Conservation (phyloP, 2,113 vertebrate genomes). For the Gymnorhina tibicen region DNA sequence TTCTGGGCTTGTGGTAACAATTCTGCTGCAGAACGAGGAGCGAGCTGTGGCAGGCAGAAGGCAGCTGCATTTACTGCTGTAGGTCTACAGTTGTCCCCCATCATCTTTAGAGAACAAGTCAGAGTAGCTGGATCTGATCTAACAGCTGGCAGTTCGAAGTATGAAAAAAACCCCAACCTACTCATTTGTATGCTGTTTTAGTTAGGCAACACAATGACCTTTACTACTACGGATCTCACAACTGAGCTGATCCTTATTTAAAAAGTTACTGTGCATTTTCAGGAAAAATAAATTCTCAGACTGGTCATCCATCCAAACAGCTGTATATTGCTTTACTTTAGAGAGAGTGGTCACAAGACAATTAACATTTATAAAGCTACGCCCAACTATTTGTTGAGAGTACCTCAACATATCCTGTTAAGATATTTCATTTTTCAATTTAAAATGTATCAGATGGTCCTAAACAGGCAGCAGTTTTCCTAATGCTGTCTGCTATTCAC, state of each 20-base stretch:
- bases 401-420: background rate
- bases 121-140: background rate
- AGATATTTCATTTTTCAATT: background rate
- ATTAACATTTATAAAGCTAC: background rate
- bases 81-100: background rate
- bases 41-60: background rate
- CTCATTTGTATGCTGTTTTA: background rate
- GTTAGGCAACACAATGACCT: background rate
- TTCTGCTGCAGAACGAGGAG: background rate
- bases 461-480: background rate
- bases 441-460: background rate
- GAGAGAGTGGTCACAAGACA: conserved; percentile 9
- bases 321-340: background rate
- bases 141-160: background rate
- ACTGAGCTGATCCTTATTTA: background rate
- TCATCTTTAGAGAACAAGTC: background rate
- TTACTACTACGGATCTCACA: background rate
- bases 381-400: background rate
- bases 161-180: background rate
- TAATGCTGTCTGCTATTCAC: background rate
- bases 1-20: background rate
- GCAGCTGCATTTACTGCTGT: background rate
- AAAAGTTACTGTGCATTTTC: background rate
- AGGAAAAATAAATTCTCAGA: conserved; percentile 9
- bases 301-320: background rate